Percentiles rank a stretch among this genome's conserved stretches.
These are phyloP conservation scores for Antedon mediterranea DNA, from an alignment of 53 echinoderm and acorn worm genomes.

Conservation along the genomic window DNA sequence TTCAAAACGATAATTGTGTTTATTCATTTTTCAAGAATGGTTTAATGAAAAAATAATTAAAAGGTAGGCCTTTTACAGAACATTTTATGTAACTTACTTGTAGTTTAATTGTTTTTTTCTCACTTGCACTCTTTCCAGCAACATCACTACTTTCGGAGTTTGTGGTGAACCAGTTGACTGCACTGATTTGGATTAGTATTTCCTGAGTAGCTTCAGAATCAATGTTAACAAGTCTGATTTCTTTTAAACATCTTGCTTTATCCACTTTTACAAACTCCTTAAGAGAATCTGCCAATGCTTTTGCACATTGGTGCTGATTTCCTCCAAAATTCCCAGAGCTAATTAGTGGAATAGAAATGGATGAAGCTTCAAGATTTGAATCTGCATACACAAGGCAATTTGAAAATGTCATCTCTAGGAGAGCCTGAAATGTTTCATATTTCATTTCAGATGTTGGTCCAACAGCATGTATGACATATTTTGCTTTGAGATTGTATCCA, in stretches of 20 bases:
- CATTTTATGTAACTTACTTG: too few relatives aligned
- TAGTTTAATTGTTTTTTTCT: too few relatives aligned
- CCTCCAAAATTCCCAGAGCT: not conserved
- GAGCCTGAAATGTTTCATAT: not conserved
- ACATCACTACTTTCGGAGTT: too few relatives aligned
- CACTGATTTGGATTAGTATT: not conserved
- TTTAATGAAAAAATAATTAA: too few relatives aligned
- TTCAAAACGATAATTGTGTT: too few relatives aligned
- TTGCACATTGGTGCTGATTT: not conserved
- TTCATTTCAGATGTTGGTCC: not conserved
- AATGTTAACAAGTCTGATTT: slow-evolving; percentile 8
- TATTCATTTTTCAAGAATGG: too few relatives aligned
- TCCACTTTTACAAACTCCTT: not conserved
- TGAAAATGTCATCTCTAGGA: not conserved
- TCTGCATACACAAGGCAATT: not conserved
- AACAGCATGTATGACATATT: not conserved
- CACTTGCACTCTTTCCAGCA: too few relatives aligned
- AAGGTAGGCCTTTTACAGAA: too few relatives aligned
- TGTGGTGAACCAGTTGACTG: not conserved
- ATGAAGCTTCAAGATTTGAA: not conserved
- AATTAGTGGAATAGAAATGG: not conserved
- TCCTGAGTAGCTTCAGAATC: slow-evolving; percentile 3
- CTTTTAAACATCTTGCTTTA: not conserved
- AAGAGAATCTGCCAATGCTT: slow-evolving; percentile 5
- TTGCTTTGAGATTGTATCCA: not conserved